phyloP scores from a whole-genome alignment of 2,113 vertebrate genomes.

The Struthidea cinerea region DNA sequence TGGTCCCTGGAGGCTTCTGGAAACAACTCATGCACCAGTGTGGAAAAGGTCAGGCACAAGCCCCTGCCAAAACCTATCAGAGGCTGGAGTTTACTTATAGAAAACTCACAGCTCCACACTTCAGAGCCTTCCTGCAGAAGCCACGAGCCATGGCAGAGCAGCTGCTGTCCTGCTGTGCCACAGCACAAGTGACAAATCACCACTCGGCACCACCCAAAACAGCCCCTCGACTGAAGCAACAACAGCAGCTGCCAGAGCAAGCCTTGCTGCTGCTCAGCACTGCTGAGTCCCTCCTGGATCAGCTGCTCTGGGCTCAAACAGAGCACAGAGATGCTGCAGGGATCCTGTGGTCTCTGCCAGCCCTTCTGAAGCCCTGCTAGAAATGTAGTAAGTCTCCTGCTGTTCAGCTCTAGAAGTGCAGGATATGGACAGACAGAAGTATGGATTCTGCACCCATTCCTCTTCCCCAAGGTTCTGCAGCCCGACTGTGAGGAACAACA shows the following conservation, averaged over 20 bases:
- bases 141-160: not conserved
- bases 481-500: not conserved
- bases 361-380: not conserved
- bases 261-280: not conserved
- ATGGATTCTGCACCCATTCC: not conserved
- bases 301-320: not conserved
- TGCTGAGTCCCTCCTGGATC: not conserved
- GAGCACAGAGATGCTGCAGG: not conserved
- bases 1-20: constrained; percentile 7
- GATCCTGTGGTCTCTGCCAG: not conserved
- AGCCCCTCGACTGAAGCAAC: not conserved
- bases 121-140: not conserved
- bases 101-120: not conserved
- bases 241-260: not conserved
- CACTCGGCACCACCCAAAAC: not conserved
- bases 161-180: not conserved
- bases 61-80: not conserved
- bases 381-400: not conserved
- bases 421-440: accelerated
- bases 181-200: not conserved
- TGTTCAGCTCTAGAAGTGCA: not conserved
- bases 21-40: not conserved
- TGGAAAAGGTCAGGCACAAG: constrained; percentile 29
- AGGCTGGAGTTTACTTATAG: not conserved
- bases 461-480: not conserved